Evolutionary conservation across 2,113 vertebrate genomes (phyloP), one percentile per base, ranked within the genome.

Genomic region (Ctenodactylus gundi): DNA sequence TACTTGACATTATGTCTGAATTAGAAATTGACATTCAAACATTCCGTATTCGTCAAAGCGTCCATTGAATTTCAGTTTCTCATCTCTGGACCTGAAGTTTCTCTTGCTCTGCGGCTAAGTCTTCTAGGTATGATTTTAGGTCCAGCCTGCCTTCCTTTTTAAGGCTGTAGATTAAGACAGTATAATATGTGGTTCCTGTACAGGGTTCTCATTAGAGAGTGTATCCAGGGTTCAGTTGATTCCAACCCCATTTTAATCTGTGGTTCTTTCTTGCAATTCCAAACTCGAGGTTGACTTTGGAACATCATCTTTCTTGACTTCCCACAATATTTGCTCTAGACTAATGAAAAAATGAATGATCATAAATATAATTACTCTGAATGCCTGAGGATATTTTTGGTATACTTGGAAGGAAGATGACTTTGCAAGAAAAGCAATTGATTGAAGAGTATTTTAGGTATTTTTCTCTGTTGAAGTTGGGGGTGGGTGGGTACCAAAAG

Each of bases 311-410:
- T 96, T 95, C 95, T 96, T 90, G 86, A 92, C 81, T 96, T 97
- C 97, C 96, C 97, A 96, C 97, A 97, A 95, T 97, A 97, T 97
- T 97, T 97, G 97, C 97, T 96, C 88, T 97, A 94, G 97, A 80
- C 97, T 97, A 97, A 97, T 97, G 96, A 97, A 97, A 97, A 97
- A 97, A 97, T 97, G 96, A 97, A 96, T 97, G 97, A 97, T 97
- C 97, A 94, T 97, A 97, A 97, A 97, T 96, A 94, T 96, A 97
- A 97, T 97, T 97, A 96, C 95, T 86, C 95, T 92, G 93, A 96
- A 96, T 73, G 72, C 82, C 92, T 84, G 88, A 89, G 95, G 95
- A 65, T 97, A 97, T 97, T 97, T 97, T 96, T 96, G 95, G 97
- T 95, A 82, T 1, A 88, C 73, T 97, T 96, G 94, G 96, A 97